These are phyloP conservation scores for Lethenteron reissneri DNA, from an alignment of 2,113 vertebrate species.

Conservation along the genomic window DNA sequence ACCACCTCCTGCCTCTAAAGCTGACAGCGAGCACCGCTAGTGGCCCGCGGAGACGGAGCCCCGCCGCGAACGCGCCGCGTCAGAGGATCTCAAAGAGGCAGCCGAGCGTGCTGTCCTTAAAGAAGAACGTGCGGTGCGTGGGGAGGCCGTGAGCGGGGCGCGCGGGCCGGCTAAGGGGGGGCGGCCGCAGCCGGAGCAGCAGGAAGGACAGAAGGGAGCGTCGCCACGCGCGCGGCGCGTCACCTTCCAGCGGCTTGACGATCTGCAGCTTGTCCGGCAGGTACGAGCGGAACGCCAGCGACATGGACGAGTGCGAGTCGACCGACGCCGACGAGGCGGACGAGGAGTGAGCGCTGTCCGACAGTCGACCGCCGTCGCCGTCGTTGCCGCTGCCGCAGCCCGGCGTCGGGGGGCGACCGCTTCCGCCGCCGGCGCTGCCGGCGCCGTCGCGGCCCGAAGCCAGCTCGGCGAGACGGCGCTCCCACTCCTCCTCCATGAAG, in stretches of 20 bases:
- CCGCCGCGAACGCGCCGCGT: too few relatives aligned
- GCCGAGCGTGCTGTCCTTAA: too few relatives aligned
- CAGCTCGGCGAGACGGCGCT: constrained; percentile 27
- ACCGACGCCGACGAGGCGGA: constrained; percentile 17
- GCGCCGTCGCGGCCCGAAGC: constrained; percentile 48
- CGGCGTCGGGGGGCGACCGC: constrained; percentile 32
- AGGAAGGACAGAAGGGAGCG: too few relatives aligned
- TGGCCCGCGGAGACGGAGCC: too few relatives aligned
- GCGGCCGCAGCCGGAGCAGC: too few relatives aligned
- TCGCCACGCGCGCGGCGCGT: constrained; percentile 4
- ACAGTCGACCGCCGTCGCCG: constrained; percentile 15
- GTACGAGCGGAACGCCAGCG: constrained; percentile 32
- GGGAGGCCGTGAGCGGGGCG: too few relatives aligned
- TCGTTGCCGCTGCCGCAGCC: constrained; percentile 31
- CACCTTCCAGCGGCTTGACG: constrained; percentile 55
- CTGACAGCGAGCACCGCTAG: too few relatives aligned
- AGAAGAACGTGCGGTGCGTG: too few relatives aligned
- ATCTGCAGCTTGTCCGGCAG: constrained; percentile 56
- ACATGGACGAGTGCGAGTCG: constrained; percentile 26
- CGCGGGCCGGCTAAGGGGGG: too few relatives aligned
- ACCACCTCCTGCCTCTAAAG: too few relatives aligned
- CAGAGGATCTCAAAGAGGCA: too few relatives aligned
- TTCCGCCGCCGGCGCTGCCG: constrained; percentile 36
- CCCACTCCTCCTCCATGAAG: constrained; percentile 41
- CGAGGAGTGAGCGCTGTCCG: too few relatives aligned